phyloP scores from a whole-genome alignment of 2,113 vertebrate genomes.

The Aptenodytes patagonicus region DNA sequence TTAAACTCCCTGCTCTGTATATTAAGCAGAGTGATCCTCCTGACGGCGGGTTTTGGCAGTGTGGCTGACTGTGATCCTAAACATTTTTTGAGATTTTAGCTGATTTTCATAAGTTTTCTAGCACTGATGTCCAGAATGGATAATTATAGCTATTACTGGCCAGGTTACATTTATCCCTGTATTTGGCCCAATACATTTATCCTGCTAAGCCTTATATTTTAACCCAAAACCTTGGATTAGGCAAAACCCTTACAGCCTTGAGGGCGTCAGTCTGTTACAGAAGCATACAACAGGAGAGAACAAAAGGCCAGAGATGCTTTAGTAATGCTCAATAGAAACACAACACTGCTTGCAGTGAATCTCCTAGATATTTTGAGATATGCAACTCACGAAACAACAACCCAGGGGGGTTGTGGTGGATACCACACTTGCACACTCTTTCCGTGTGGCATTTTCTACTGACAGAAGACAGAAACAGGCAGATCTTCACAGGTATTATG shows the following conservation, averaged over 20 bases:
- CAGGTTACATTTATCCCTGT: background rate
- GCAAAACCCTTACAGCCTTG: background rate
- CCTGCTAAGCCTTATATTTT: background rate
- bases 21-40: background rate
- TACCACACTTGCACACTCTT: background rate
- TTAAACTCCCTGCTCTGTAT: background rate
- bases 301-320: background rate
- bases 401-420: too few relatives aligned
- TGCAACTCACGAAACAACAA: background rate
- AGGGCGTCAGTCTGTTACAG: background rate
- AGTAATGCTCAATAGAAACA: background rate
- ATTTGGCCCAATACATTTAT: background rate
- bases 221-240: background rate
- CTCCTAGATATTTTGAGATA: background rate
- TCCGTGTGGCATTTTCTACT: background rate
- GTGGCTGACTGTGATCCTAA: background rate
- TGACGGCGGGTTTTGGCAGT: accelerated
- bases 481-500: background rate
- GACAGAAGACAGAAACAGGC: background rate
- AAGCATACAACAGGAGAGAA: background rate
- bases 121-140: background rate
- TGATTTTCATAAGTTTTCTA: background rate
- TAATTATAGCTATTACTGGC: background rate
- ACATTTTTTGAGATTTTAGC: background rate
- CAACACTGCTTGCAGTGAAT: background rate